Percentiles rank a stretch among this genome's conserved stretches.
Conservation (phyloP, 2,113 vertebrate species). For the Cavia aperea region DNA sequence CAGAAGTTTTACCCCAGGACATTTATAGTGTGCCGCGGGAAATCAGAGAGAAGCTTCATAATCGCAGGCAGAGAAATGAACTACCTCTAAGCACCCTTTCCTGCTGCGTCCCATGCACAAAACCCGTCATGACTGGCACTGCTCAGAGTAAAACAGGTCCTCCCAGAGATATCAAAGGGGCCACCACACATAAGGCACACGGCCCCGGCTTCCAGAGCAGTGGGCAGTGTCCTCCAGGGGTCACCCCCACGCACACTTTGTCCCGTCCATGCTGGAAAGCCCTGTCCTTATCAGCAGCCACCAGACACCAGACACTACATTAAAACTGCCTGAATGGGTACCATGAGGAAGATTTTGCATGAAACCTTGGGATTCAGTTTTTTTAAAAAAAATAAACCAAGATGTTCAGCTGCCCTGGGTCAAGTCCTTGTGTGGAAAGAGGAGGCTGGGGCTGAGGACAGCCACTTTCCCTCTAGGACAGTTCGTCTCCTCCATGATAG, state of each 20-base stretch:
- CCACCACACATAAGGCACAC: fast-evolving
- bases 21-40: not conserved
- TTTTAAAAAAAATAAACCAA: not conserved
- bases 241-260: fast-evolving
- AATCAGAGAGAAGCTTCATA: slow-evolving; percentile 29
- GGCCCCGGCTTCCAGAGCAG: not conserved
- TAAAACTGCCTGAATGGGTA: not conserved
- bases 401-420: fast-evolving
- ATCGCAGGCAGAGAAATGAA: slow-evolving; percentile 35
- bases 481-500: not conserved
- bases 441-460: not conserved
- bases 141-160: not conserved
- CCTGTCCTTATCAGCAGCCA: not conserved
- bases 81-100: not conserved
- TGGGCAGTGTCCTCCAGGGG: fast-evolving
- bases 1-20: slow-evolving; percentile 15
- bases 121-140: not conserved
- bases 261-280: fast-evolving
- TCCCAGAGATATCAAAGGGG: not conserved
- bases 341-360: not conserved
- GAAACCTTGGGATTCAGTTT: not conserved
- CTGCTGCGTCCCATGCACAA: fast-evolving
- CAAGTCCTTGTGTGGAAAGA: fast-evolving
- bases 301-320: too few species aligned
- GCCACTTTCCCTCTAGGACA: fast-evolving